A percentile compares a stretch with the other conserved stretches of the same genome.
These are phyloP conservation scores for Acrocephalus kingi DNA, from an alignment of 2,113 vertebrate species.

Conservation along the genomic window DNA sequence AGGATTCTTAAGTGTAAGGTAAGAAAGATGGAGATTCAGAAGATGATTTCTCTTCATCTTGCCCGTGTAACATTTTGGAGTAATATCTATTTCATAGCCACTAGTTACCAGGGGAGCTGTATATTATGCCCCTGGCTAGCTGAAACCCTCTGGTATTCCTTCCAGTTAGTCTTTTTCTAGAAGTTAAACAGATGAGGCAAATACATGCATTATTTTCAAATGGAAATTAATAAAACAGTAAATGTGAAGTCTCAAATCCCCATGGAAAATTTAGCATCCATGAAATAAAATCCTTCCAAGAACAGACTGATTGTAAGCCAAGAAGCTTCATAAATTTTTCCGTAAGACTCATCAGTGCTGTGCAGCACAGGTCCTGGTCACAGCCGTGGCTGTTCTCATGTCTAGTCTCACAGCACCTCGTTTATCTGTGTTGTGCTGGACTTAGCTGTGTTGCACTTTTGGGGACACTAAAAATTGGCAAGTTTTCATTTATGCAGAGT, in stretches of 20 bases:
- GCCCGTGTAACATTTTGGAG: neutral
- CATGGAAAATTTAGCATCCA: neutral
- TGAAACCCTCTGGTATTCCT: neutral
- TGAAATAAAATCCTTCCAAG: neutral
- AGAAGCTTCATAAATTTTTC: neutral
- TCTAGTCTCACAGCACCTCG: neutral
- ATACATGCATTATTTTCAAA: neutral
- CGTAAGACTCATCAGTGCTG: fast-evolving
- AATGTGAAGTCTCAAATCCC: neutral
- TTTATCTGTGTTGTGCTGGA: neutral
- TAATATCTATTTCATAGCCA: neutral
- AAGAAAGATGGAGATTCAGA: neutral
- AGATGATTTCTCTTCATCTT: neutral
- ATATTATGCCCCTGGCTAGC: neutral
- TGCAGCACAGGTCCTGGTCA: neutral
- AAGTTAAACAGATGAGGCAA: neutral
- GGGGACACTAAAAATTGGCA: neutral
- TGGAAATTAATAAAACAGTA: neutral
- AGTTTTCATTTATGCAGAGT: neutral
- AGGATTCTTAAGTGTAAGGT: neutral
- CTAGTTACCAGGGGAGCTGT: neutral
- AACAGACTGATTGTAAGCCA: neutral
- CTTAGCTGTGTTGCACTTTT: neutral
- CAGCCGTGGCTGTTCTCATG: neutral
- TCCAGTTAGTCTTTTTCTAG: neutral